These are phyloP conservation scores for Melinaea menophilus DNA, from an alignment of 2,888 invertebrate genomes.

Conservation along the genomic window DNA sequence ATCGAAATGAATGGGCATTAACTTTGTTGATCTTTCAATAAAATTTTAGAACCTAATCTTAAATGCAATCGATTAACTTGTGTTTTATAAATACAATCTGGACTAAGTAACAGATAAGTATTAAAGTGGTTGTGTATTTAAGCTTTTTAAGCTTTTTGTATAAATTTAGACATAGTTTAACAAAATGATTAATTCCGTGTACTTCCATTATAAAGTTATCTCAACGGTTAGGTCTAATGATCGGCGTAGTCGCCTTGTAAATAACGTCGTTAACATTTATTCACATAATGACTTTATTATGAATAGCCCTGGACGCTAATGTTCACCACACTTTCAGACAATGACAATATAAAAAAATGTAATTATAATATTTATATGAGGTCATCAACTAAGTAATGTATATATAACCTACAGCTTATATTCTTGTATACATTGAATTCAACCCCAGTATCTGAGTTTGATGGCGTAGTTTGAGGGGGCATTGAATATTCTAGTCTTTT, in stretches of 20 bases:
- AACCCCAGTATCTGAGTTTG: not conserved
- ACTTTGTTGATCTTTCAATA: too few relatives aligned
- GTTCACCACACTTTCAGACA: conserved; percentile 25
- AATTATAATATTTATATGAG: not conserved
- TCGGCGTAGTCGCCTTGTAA: conserved; percentile 62
- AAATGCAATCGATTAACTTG: too few relatives aligned
- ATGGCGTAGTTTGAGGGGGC: not conserved
- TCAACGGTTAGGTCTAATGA: conserved; percentile 59
- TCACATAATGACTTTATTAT: conserved; percentile 71
- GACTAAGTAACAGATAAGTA: too few relatives aligned
- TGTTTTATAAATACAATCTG: too few relatives aligned
- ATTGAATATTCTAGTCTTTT: conserved; percentile 7
- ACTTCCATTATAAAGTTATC: conserved; percentile 35
- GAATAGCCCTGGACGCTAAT: conserved; percentile 34
- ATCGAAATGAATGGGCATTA: too few relatives aligned
- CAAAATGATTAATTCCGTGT: not conserved
- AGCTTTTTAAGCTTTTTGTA: too few relatives aligned
- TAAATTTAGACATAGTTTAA: not conserved
- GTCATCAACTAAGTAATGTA: too few relatives aligned
- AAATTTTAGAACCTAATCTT: too few relatives aligned
- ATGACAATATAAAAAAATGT: conserved; percentile 9
- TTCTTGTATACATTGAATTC: not conserved
- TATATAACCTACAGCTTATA: not conserved
- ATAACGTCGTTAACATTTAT: conserved; percentile 69
- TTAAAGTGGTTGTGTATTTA: too few relatives aligned